Percentiles rank a stretch among this genome's conserved stretches.
phyloP scores from a whole-genome alignment of 2,113 vertebrate species.

The Hylia prasina region DNA sequence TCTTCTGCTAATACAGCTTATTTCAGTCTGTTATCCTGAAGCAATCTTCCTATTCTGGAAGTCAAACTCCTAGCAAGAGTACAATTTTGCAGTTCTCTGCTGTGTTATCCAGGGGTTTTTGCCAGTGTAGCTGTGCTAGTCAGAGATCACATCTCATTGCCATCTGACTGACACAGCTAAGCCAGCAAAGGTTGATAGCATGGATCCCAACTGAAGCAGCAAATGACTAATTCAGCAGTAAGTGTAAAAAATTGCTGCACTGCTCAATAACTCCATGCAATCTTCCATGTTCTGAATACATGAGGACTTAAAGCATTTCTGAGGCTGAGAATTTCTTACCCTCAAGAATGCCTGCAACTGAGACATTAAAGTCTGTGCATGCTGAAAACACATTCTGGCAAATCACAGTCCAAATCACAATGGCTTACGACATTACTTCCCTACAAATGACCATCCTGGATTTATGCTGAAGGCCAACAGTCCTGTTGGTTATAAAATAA shows the following conservation, averaged over 20 bases:
- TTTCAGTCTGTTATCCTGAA: neutral
- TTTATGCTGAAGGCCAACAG: neutral
- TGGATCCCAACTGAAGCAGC: neutral
- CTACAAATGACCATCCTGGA: neutral
- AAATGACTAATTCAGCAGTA: constrained; percentile 1
- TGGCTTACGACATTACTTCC: neutral
- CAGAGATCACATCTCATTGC: neutral
- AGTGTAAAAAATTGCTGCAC: neutral
- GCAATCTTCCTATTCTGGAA: neutral
- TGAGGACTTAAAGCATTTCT: neutral
- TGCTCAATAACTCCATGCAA: neutral
- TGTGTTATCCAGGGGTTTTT: neutral
- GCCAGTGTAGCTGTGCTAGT: neutral
- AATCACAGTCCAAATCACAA: neutral
- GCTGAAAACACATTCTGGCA: neutral
- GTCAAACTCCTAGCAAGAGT: neutral
- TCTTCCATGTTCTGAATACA: neutral
- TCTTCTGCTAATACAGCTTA: neutral
- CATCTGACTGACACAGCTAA: neutral
- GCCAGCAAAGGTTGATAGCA: neutral
- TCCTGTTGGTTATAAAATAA: neutral
- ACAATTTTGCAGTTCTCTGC: neutral
- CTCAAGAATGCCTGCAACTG: neutral
- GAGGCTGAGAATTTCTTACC: neutral
- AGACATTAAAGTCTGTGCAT: neutral